Conservation (phyloP, 2,113 vertebrate species). For the Solenodon paradoxus region DNA sequence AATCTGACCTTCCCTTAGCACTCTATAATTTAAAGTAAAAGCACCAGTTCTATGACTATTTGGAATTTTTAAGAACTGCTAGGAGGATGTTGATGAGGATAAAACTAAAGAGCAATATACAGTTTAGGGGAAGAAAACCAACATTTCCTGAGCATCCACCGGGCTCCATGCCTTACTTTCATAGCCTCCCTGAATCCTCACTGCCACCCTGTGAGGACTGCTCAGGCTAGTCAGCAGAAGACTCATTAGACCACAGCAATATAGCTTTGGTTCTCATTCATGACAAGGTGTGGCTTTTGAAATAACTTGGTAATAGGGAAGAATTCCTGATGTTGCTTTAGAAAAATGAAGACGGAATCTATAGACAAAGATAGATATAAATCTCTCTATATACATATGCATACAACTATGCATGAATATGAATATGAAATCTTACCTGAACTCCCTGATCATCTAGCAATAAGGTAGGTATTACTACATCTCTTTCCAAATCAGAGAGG, state of each 20-base stretch:
- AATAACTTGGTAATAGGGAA: neutral
- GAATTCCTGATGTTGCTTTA: neutral
- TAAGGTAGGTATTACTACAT: neutral
- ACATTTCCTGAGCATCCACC: neutral
- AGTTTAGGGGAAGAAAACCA: neutral
- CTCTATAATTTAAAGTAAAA: constrained; percentile 31
- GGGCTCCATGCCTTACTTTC: neutral
- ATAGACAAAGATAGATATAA: neutral
- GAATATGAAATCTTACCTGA: neutral
- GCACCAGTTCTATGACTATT: neutral
- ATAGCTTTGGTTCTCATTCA: neutral
- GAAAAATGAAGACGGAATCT: neutral
- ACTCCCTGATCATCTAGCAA: neutral
- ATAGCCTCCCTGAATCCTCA: neutral
- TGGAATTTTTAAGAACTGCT: constrained; percentile 18
- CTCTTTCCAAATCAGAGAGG: neutral
- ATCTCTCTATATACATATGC: too few species aligned
- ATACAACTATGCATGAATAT: neutral
- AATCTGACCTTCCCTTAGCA: neutral
- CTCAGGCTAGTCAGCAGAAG: neutral
- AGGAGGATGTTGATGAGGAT: constrained; percentile 23
- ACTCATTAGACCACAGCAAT: neutral
- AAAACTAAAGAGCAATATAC: neutral
- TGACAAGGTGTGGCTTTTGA: neutral
- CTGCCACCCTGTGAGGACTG: neutral